phyloP scores from a whole-genome alignment of 2,888 invertebrate species.

The Cantharis lateralis region DNA sequence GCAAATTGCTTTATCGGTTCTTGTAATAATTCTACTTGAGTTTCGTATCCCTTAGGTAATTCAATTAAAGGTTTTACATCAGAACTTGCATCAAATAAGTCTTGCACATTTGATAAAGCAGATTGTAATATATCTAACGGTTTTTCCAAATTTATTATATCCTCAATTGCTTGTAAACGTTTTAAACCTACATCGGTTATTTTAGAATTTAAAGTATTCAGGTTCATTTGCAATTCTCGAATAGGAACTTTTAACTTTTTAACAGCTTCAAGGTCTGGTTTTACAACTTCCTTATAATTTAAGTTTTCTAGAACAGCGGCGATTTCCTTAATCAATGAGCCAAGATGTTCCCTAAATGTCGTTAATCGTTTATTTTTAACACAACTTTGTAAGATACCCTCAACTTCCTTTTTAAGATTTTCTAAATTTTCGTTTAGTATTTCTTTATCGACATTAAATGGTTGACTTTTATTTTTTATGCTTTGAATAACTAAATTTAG shows the following conservation, averaged over 20 bases:
- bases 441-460: not conserved
- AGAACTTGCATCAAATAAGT: not conserved
- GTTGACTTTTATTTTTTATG: not conserved
- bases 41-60: not conserved
- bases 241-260: constrained; percentile 6
- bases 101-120: not conserved
- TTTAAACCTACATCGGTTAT: not conserved
- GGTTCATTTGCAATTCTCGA: not conserved
- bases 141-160: not conserved
- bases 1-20: not conserved
- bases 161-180: not conserved
- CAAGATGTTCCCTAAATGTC: not conserved
- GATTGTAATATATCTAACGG: constrained; percentile 5
- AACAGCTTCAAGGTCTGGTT: not conserved
- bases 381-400: not conserved
- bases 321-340: not conserved
- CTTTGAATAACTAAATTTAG: not conserved
- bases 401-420: not conserved
- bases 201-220: not conserved
- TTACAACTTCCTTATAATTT: not conserved
- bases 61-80: not conserved
- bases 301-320: not conserved
- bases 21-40: not conserved
- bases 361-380: not conserved
- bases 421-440: not conserved